Evolutionary conservation across 2,888 invertebrate species (phyloP).

Genomic region (Lasiommata megera): DNA sequence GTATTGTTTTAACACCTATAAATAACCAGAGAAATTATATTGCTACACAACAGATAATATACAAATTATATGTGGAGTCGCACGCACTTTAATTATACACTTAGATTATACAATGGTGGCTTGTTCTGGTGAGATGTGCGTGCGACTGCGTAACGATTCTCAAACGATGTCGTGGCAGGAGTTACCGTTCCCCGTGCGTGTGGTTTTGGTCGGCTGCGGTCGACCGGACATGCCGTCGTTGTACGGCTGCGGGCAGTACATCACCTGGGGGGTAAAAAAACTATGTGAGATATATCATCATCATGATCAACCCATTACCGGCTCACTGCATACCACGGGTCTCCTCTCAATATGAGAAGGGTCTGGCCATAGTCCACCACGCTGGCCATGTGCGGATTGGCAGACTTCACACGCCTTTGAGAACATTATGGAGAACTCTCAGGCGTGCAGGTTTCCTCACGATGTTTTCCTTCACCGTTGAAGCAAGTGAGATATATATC

Average conservation of each 20-base stretch:
- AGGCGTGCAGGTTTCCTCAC: no score
- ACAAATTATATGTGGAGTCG: slow-evolving; percentile 19
- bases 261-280: slow-evolving; percentile 60
- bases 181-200: slow-evolving; percentile 86
- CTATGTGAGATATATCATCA: not conserved
- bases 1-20: not conserved
- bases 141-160: slow-evolving; percentile 65
- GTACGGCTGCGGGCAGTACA: slow-evolving; percentile 80
- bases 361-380: no score
- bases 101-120: slow-evolving; percentile 65
- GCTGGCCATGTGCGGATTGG: no score
- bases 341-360: no score
- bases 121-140: slow-evolving; percentile 50
- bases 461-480: no score
- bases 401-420: no score
- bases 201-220: slow-evolving; percentile 84
- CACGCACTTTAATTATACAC: slow-evolving; percentile 16
- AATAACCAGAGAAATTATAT: no score
- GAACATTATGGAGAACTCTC: no score
- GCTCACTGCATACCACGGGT: no score
- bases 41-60: not conserved
- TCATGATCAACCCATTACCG: no score
- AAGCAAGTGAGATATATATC: no score
- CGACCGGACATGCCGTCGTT: slow-evolving; percentile 67
- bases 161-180: slow-evolving; percentile 81